These are phyloP conservation scores for Empidonax alnorum DNA, from an alignment of 2,113 vertebrate genomes.

Conservation along the genomic window DNA sequence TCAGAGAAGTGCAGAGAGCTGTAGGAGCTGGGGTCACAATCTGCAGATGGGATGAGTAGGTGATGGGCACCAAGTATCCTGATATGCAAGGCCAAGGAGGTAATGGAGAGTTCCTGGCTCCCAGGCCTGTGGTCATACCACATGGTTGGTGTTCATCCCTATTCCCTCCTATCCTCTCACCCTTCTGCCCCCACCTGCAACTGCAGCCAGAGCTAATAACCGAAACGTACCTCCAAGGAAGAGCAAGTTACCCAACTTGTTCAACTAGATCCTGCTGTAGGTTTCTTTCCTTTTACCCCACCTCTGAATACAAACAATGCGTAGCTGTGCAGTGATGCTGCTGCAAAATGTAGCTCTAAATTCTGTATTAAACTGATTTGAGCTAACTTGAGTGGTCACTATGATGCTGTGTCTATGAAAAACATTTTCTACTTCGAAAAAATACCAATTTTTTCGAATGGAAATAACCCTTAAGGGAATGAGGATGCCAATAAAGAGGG, in stretches of 20 bases:
- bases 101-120: constrained; percentile 38
- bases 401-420: background rate
- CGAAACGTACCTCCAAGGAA: constrained; percentile 8
- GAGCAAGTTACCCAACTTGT: constrained; percentile 9
- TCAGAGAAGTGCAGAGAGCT: background rate
- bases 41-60: background rate
- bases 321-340: background rate
- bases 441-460: background rate
- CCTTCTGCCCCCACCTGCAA: background rate
- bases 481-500: background rate
- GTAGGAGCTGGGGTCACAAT: background rate
- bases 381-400: background rate
- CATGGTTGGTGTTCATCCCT: background rate
- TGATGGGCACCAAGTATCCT: background rate
- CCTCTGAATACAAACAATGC: background rate
- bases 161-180: background rate
- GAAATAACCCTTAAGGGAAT: background rate
- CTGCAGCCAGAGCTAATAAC: background rate
- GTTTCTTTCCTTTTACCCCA: constrained; percentile 1
- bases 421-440: background rate
- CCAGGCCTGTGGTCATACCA: constrained; percentile 9
- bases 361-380: background rate
- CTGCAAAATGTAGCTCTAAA: background rate
- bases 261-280: background rate
- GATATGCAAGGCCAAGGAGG: background rate